Base-by-base conservation (phyloP, 2,113 vertebrate species). In the Prunella himalayana region DNA sequence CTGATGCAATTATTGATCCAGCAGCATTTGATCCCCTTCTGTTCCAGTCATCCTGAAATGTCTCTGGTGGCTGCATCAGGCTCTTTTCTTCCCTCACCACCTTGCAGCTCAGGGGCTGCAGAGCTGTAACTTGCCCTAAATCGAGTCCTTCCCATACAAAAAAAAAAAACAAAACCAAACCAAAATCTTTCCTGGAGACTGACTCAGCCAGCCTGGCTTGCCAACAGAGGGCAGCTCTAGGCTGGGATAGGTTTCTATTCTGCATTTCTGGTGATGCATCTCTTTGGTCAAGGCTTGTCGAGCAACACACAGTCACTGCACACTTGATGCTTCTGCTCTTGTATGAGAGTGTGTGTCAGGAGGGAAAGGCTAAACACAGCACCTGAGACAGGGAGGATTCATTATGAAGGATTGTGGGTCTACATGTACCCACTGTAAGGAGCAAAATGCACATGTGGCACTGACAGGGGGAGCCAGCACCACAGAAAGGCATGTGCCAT, bases 371-470 rank as follows among this genome's bases (percentile, higher is more conserved):
- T 50, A 42, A 85, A 65, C 21, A 49, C 14, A 18, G 15, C 15
- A 42, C 47, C 35, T 63, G 37, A 71, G 37, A 56, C 24, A 76
- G 72, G 44, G 63, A 77, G 13, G n/a, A 70, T 71, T 59, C 28
- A 47, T 35, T 13, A 3, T 15, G 27, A 35, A 10, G 41, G 47
- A 57, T 45, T 0, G 0, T 13, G 30, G 5, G 8, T 39, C 33
- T 47, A 12, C n/a, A 14, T 0, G 0, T 22, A 39, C 9, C 6
- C 53, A 30, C 33, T 6, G 1, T 33, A 49, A 60, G 35, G 63
- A 71, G 22, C 22, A 42, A 90, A 95, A 57, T 5, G 9, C 22
- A 30, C 35, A 17, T 65, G 50, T 39, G 47, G 47, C 22, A 41
- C 12, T 21, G 33, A 35, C 0, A 53, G n/a, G 17, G 25, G 69